Evolutionary conservation across 2,888 invertebrate genomes (phyloP), one percentile per base, ranked within the genome.

Genomic region (Macrophya annulata): DNA sequence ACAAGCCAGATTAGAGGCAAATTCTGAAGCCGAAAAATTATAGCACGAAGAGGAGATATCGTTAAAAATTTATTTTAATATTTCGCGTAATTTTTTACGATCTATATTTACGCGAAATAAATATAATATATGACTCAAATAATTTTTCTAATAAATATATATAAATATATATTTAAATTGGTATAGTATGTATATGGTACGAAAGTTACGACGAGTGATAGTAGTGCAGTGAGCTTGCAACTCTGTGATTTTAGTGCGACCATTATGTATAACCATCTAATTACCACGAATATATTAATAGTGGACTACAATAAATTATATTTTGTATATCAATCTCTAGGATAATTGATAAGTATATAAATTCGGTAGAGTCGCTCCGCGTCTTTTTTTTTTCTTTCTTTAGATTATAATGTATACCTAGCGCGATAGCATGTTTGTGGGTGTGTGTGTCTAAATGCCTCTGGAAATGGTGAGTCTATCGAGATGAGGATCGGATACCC

Each of bases 21-120:
- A 84, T 31, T 85, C 84, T n/a, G 85, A 86, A 55, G 85, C 86
- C n/a, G 88, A 86, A 71, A 89, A 88, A 84, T 89, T 88, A 87
- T 90, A 88, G 85, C 81, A 83, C 83, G 17, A 37, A 37, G 12
- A 37, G 12, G 71, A 1, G 43, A 5, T 72, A 43, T n/a, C 40
- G n/a, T 72, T n/a, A 25, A 25, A 45, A 25, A 74, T 43, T 21
- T n/a, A 72, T 40, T 21, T 74, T 21, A n/a, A 5, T n/a, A 55
- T 0, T 12, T 21, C 43, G n/a, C 45, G 17, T 25, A 17, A 25
- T 37, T 68, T 68, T 68, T 68, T 37, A 25, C 5, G 2, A 6
- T 37, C 25, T 37, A 37, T 8, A 8, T 68, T 74, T 15, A 74
- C 74, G 21, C 15, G 45, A 10, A 25, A 74, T 25, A 25, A 68